Base-by-base conservation (phyloP, 2,888 invertebrate genomes). In the Halictus quadricinctus region DNA sequence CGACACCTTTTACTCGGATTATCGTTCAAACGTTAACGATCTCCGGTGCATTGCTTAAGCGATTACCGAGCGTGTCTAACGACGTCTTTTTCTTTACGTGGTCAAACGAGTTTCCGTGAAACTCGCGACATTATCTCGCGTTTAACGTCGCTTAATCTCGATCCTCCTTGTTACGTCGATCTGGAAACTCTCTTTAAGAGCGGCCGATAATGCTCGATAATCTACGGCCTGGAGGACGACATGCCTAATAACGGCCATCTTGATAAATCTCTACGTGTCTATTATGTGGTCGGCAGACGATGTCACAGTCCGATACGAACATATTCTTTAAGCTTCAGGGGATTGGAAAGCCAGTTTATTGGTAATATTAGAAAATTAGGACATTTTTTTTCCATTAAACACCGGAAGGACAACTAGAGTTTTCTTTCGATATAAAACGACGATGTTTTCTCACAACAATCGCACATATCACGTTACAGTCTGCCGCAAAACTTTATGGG, bases 81-180 rank as follows among this genome's bases (percentile, higher is more conserved):
- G 25, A 72, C 46, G 72, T 70, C 43, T 21, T 70, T 70, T 70
- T 70, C 43, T n/a, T 43, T 5, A 3, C 25, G 46, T 43, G 70
- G 43, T 43, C 70, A 70, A 70, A 41, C 43, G 46, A 46, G 70
- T 70, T 70, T n/a, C 70, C 70, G 70, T 13, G 43, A 70, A 43
- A 43, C 70, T 46, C 43, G 70, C 41, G 41, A 43, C 70, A 13
- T 70, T 43, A 43, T 25, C 70, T 70, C 70, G 43, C 43, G 2
- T 70, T 41, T 41, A 21, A 12, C 41, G 69, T 41, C 41, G 41
- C 1, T 69, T 69, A 69, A 36, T 69, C 69, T 69, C 21, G 21
- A 12, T 41, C 21, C 18, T 8, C 10, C 41, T 36, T 69, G 29
- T 64, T 64, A 64, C 64, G 0, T 64, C 29, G 64, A 15, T 29